Percentiles rank a stretch among this genome's conserved stretches.
Conservation (phyloP, 1,140 invertebrate genomes). For the Leguminivora glycinivorella region DNA sequence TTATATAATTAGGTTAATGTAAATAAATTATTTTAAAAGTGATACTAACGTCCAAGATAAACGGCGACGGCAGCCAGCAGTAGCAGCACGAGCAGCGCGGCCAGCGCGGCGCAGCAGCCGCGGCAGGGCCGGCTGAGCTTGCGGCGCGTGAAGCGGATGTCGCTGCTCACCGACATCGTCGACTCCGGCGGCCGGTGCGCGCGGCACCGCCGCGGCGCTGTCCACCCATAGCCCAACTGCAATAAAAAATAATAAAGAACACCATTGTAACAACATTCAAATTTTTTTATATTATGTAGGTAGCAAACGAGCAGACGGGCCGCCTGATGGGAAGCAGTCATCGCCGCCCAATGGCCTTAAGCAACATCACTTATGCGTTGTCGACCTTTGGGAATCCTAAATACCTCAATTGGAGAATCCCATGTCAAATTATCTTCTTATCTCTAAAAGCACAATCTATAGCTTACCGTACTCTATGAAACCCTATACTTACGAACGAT, state of each 20-base stretch:
- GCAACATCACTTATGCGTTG: too few relatives aligned
- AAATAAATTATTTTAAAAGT: conserved; percentile 27
- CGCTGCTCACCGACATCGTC: conserved; percentile 89
- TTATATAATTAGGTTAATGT: too few relatives aligned
- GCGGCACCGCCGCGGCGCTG: conserved; percentile 56
- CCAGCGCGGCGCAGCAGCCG: conserved; percentile 90
- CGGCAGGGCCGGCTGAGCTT: conserved; percentile 89
- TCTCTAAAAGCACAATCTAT: too few relatives aligned
- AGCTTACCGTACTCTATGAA: too few relatives aligned
- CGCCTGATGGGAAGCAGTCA: too few relatives aligned
- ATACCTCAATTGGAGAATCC: too few relatives aligned
- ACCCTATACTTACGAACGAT: too few relatives aligned
- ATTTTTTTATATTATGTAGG: too few relatives aligned
- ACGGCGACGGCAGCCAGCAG: conserved; percentile 89
- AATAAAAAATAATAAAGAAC: conserved; percentile 34
- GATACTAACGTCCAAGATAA: conserved; percentile 92
- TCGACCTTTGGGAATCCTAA: too few relatives aligned
- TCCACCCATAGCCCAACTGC: conserved; percentile 71
- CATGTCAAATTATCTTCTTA: neutral
- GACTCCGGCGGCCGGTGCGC: conserved; percentile 79
- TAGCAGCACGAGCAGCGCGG: conserved; percentile 89
- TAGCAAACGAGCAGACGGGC: too few relatives aligned
- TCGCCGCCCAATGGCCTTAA: too few relatives aligned
- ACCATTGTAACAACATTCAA: too few relatives aligned
- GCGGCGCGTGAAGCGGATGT: conserved; percentile 90